Evolutionary conservation across 2,888 invertebrate species (phyloP).

Genomic region (Phortica magna): DNA sequence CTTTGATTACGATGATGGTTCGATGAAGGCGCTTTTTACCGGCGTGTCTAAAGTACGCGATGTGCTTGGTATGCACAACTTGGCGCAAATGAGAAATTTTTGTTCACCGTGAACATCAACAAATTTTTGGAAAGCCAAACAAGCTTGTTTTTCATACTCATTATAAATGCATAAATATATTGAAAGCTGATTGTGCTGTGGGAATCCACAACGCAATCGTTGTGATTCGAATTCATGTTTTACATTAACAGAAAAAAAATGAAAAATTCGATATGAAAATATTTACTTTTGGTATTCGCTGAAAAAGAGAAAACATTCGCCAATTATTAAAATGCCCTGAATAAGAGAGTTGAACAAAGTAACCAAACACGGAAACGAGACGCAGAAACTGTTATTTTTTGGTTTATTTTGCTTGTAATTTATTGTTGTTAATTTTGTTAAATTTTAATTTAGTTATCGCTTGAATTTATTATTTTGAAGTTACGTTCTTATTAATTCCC

Average conservation of each 20-base stretch:
- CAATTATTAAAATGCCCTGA: neutral
- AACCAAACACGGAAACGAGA: neutral
- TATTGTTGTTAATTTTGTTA: constrained; percentile 40
- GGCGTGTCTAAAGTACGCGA: neutral
- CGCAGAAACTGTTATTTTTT: neutral
- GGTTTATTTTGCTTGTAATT: constrained; percentile 25
- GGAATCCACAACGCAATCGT: neutral
- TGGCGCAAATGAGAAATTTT: neutral
- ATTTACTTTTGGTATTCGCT: neutral
- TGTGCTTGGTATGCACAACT: neutral
- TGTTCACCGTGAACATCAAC: neutral
- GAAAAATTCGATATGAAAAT: neutral
- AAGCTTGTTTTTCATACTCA: constrained; percentile 45
- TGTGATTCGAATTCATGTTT: constrained; percentile 3
- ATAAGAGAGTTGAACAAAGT: neutral
- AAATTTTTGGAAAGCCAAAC: neutral
- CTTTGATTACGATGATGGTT: constrained; percentile 42
- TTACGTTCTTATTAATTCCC: constrained; percentile 48
- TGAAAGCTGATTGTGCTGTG: constrained; percentile 55
- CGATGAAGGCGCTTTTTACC: neutral
- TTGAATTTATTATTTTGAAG: constrained; percentile 43
- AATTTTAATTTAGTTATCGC: constrained; percentile 40
- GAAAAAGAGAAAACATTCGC: neutral
- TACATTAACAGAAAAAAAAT: neutral
- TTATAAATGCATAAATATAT: constrained; percentile 72